Conservation (phyloP, 2,113 vertebrate species). For the Murina feae region DNA sequence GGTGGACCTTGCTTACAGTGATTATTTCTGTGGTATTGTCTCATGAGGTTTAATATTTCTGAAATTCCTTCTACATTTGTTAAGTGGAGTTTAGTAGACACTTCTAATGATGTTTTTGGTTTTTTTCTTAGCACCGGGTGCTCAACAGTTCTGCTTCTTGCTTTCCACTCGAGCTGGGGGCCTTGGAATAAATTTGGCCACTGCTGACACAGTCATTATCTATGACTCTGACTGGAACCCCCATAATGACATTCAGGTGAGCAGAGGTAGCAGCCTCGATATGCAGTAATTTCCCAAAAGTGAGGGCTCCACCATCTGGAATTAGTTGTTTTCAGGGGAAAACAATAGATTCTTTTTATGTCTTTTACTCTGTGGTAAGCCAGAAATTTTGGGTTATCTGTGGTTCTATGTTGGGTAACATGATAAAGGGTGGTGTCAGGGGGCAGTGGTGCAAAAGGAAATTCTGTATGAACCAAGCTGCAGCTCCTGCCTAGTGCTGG, state of each 20-base stretch:
- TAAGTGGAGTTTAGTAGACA: background rate
- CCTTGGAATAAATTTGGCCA: slow-evolving; percentile 97
- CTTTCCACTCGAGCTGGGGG: slow-evolving; percentile 97
- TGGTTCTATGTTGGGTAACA: background rate
- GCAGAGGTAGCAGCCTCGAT: background rate
- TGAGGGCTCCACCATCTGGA: background rate
- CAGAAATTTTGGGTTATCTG: background rate
- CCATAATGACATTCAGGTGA: slow-evolving; percentile 98
- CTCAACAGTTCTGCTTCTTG: slow-evolving; percentile 97
- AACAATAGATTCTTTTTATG: slow-evolving; percentile 15
- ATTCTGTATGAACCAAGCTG: background rate
- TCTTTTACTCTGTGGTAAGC: background rate
- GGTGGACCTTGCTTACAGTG: background rate
- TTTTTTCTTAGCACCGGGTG: slow-evolving; percentile 89
- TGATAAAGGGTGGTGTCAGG: background rate
- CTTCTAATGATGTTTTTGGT: slow-evolving; percentile 27
- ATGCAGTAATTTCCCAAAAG: background rate
- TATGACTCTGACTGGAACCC: slow-evolving; percentile 99
- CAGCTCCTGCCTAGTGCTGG: background rate
- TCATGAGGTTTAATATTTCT: background rate
- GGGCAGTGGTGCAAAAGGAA: background rate
- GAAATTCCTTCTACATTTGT: background rate
- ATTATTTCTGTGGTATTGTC: background rate
- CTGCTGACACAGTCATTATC: slow-evolving; percentile 97
- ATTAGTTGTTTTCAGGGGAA: background rate